These are phyloP conservation scores for Sparus aurata DNA, from an alignment of 2,797 vertebrate genomes.

Conservation along the genomic window DNA sequence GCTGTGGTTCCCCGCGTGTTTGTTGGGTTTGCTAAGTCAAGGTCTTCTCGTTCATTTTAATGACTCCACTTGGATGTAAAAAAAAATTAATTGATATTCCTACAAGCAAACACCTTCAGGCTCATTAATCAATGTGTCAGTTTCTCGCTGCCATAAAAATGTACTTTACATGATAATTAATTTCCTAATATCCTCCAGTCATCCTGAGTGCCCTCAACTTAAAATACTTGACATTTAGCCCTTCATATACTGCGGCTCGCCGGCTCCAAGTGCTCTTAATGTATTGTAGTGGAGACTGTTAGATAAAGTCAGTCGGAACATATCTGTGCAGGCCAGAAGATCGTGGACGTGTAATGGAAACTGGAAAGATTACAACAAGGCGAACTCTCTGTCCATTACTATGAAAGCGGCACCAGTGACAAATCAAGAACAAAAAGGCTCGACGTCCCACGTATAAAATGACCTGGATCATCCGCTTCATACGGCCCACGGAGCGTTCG, in stretches of 20 bases:
- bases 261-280: constrained; percentile 56
- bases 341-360: too few species aligned
- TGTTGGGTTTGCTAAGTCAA: constrained; percentile 86
- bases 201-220: constrained; percentile 85
- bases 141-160: constrained; percentile 84
- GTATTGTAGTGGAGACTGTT: constrained; percentile 36
- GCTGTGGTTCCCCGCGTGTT: constrained; percentile 72
- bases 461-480: too few species aligned
- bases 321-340: too few species aligned
- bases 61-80: constrained; percentile 86
- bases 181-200: constrained; percentile 87
- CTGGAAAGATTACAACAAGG: too few species aligned
- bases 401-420: too few species aligned
- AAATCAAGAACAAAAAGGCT: too few species aligned
- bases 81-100: constrained; percentile 89
- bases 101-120: constrained; percentile 88
- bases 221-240: constrained; percentile 87
- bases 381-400: too few species aligned
- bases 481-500: too few species aligned
- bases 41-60: constrained; percentile 91
- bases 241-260: constrained; percentile 65
- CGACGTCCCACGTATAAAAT: too few species aligned
- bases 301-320: constrained; percentile 18
- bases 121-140: constrained; percentile 91
- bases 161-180: constrained; percentile 87